These are phyloP conservation scores for Limnothrissa miodon DNA, from an alignment of 2,113 vertebrate genomes.

Conservation along the genomic window DNA sequence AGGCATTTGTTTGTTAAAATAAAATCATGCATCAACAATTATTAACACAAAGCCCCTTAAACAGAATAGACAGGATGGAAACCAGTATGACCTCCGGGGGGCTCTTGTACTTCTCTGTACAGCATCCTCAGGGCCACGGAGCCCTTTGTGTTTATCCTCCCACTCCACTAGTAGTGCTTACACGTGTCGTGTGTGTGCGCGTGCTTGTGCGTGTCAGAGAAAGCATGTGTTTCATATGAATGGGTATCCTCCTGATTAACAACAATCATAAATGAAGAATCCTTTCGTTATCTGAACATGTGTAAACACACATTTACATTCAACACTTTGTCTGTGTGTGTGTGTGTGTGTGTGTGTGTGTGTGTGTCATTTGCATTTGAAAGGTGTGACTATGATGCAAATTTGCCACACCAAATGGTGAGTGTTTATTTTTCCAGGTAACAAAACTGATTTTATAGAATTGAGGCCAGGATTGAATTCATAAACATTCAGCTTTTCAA, in stretches of 20 bases:
- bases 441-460: not conserved
- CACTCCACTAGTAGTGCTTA: not conserved
- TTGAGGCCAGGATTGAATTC: not conserved
- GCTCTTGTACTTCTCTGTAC: not conserved
- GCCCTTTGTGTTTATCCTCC: not conserved
- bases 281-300: not conserved
- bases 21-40: not conserved
- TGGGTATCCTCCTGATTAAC: not conserved
- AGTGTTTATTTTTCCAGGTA: not conserved
- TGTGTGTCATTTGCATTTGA: not conserved
- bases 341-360: too few species aligned
- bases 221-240: not conserved
- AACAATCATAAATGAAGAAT: not conserved
- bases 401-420: not conserved
- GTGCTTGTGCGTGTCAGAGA: not conserved
- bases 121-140: not conserved
- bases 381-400: not conserved
- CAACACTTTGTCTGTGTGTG: too few species aligned
- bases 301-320: too few species aligned
- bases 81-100: not conserved
- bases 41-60: not conserved
- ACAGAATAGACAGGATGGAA: not conserved
- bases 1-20: too few species aligned
- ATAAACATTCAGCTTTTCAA: not conserved
- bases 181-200: not conserved